A percentile compares a stretch with the other conserved stretches of the same genome.
Conservation (phyloP, 2,113 vertebrate genomes). For the Crotalus tigris region DNA sequence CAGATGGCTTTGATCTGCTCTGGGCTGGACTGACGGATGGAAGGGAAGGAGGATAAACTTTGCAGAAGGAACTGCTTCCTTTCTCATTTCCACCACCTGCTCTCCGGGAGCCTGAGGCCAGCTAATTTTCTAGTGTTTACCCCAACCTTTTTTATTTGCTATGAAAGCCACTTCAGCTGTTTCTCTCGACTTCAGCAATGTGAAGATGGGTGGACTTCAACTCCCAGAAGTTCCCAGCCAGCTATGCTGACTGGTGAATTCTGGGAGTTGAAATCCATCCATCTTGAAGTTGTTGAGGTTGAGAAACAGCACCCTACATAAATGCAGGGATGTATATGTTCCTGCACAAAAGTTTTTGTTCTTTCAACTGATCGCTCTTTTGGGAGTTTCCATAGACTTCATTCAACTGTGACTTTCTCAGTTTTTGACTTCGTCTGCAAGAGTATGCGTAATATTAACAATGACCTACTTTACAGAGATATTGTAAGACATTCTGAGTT, state of each 20-base stretch:
- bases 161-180: background rate
- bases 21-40: background rate
- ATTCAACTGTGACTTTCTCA: background rate
- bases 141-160: background rate
- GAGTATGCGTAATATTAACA: background rate
- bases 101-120: background rate
- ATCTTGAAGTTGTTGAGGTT: background rate
- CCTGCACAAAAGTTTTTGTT: background rate
- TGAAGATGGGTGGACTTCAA: background rate
- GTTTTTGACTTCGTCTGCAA: background rate
- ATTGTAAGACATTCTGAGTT: background rate
- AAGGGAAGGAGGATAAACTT: background rate
- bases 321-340: background rate
- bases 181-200: background rate
- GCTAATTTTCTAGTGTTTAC: background rate
- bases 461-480: background rate
- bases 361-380: background rate
- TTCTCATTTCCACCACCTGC: background rate
- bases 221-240: background rate
- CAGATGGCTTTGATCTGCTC: background rate
- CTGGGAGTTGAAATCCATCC: background rate
- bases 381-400: background rate
- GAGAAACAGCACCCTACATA: background rate
- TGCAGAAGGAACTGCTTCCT: background rate
- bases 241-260: background rate